Percentiles rank a stretch among this genome's conserved stretches.
Conservation (phyloP, 2,888 invertebrate genomes). For the Rhogogaster chlorosoma region DNA sequence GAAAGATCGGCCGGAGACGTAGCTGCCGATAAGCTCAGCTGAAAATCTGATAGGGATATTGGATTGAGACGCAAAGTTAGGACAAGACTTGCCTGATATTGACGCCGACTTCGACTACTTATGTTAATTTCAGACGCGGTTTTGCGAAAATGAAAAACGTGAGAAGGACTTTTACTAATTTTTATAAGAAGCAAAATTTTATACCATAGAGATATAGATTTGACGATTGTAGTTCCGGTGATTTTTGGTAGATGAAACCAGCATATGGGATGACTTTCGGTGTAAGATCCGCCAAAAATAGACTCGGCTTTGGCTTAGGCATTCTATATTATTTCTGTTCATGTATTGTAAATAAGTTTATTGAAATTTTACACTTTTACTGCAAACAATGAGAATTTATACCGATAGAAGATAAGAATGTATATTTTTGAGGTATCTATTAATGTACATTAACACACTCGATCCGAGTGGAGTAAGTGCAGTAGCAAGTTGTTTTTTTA, state of each 20-base stretch:
- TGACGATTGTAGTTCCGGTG: neutral
- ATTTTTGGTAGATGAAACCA: neutral
- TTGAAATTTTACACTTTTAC: slow-evolving; percentile 6
- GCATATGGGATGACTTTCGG: neutral
- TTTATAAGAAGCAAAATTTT: neutral
- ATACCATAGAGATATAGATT: neutral
- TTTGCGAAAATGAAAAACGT: neutral
- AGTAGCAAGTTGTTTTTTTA: neutral
- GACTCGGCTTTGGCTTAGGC: slow-evolving; percentile 2
- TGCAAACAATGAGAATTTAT: neutral
- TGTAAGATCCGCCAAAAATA: slow-evolving; percentile 3
- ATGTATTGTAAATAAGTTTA: slow-evolving; percentile 42
- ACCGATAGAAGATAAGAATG: neutral
- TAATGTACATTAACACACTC: neutral
- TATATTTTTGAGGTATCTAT: neutral
- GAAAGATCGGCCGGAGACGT: neutral
- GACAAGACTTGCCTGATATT: neutral
- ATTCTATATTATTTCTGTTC: slow-evolving; percentile 24
- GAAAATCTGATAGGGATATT: neutral
- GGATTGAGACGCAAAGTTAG: slow-evolving; percentile 43
- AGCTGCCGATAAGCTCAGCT: neutral
- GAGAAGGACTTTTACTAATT: neutral
- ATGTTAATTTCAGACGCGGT: neutral
- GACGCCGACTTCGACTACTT: neutral
- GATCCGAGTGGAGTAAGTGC: neutral